phyloP scores from a whole-genome alignment of 2,888 invertebrate genomes.

The Epinotia nisella region DNA sequence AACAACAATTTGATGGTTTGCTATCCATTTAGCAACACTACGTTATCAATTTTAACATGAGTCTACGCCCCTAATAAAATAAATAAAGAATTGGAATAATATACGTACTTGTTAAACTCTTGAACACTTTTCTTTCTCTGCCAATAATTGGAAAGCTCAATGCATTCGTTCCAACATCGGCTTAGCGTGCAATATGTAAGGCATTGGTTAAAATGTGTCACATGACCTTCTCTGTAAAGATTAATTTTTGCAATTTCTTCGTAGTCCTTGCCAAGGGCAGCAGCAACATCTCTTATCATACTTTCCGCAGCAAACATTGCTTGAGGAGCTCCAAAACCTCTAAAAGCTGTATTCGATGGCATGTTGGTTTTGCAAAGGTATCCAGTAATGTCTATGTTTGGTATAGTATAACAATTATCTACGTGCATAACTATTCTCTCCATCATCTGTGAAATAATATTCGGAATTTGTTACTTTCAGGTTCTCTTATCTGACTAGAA shows the following conservation, averaged over 20 bases:
- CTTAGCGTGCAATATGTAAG: slow-evolving; percentile 89
- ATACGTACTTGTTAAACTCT: slow-evolving; percentile 87
- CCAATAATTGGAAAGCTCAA: slow-evolving; percentile 86
- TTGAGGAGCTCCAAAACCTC: slow-evolving; percentile 96
- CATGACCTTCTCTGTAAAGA: slow-evolving; percentile 91
- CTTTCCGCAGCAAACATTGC: slow-evolving; percentile 93
- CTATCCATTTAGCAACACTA: too few relatives aligned
- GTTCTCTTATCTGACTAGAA: background rate
- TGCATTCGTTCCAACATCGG: slow-evolving; percentile 91
- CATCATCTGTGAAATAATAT: slow-evolving; percentile 85
- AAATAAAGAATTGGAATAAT: background rate
- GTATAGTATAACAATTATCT: slow-evolving; percentile 93
- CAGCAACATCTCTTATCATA: slow-evolving; percentile 91
- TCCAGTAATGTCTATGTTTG: slow-evolving; percentile 87
- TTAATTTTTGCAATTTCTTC: slow-evolving; percentile 88
- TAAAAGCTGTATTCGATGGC: slow-evolving; percentile 96
- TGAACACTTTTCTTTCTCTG: slow-evolving; percentile 85
- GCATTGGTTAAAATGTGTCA: slow-evolving; percentile 91
- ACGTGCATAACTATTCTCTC: slow-evolving; percentile 91
- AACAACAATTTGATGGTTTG: too few relatives aligned
- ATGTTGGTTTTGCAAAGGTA: slow-evolving; percentile 94
- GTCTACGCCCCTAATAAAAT: too few relatives aligned
- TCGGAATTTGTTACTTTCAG: background rate
- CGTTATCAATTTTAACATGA: too few relatives aligned
- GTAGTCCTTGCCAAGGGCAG: slow-evolving; percentile 86